A percentile compares a stretch with the other conserved stretches of the same genome.
Conservation (phyloP, 2,888 invertebrate species). For the Epinotia ramella region DNA sequence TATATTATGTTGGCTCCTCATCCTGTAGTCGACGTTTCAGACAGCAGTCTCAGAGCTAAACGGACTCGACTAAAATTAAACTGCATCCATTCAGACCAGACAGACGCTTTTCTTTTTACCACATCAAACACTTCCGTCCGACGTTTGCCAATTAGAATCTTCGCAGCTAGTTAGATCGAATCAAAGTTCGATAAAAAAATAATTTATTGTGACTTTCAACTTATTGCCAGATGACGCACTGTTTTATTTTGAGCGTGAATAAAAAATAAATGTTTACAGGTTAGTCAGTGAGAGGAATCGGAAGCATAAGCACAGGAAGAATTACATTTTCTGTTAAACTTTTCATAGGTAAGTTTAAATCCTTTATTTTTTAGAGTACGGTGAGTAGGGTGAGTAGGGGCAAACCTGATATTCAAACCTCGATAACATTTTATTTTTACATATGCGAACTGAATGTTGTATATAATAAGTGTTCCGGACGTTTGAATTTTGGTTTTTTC, state of each 20-base stretch:
- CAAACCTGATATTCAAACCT: no score
- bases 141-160: constrained; percentile 39
- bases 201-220: constrained; percentile 36
- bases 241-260: constrained; percentile 20
- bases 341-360: no score
- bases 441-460: no score
- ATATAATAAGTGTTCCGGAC: no score
- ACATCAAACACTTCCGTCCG: constrained; percentile 44
- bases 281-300: not conserved
- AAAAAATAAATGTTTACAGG: constrained; percentile 17
- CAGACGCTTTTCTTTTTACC: constrained; percentile 23
- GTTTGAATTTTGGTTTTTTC: no score
- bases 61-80: constrained; percentile 38
- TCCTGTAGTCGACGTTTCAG: constrained; percentile 1
- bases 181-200: constrained; percentile 36
- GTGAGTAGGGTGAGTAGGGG: no score
- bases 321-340: not conserved
- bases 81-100: constrained; percentile 40
- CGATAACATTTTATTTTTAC: no score
- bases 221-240: constrained; percentile 35
- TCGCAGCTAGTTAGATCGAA: constrained; percentile 45
- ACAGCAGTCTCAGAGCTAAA: constrained; percentile 7
- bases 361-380: no score
- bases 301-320: not conserved
- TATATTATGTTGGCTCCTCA: not conserved